These are phyloP conservation scores for Ascidia mentula DNA, from an alignment of 23 tunicate species.

Conservation along the genomic window DNA sequence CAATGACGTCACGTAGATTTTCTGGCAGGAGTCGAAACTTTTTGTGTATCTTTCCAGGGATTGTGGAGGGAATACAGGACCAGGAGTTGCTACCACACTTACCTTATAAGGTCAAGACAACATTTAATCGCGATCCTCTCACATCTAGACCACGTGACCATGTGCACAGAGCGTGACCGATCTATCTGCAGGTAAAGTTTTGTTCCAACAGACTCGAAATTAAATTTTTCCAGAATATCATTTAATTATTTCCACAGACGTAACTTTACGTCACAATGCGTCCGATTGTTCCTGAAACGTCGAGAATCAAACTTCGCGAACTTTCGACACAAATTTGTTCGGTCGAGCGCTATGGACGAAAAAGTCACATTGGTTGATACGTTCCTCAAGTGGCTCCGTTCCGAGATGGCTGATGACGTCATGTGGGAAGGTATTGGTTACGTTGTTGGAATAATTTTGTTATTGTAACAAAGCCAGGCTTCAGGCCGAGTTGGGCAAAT, in stretches of 20 bases:
- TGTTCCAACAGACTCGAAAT: no score
- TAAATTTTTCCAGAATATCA: not conserved
- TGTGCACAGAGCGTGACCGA: conserved; percentile 73
- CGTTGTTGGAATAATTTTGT: no score
- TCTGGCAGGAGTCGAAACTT: not conserved
- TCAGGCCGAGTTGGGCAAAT: no score
- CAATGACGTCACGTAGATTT: not conserved
- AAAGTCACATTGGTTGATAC: conserved; percentile 51
- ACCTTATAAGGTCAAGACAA: conserved; percentile 81
- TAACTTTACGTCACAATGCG: conserved; percentile 70
- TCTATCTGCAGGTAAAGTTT: conserved; percentile 62
- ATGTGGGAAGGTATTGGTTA: conserved; percentile 82
- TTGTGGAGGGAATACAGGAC: conserved; percentile 85
- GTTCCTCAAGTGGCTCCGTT: conserved; percentile 52
- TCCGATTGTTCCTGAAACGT: conserved; percentile 60
- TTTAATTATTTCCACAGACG: conserved; percentile 21
- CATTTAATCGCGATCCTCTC: conserved; percentile 65
- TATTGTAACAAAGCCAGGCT: no score
- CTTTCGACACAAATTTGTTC: conserved; percentile 45
- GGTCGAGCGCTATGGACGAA: conserved; percentile 66
- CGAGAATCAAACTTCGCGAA: conserved; percentile 7
- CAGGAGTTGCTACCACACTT: conserved; percentile 65
- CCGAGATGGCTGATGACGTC: conserved; percentile 52
- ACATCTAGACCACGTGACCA: conserved; percentile 49
- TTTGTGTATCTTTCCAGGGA: conserved; percentile 28